Evolutionary conservation across 2,888 invertebrate species (phyloP), one percentile per base, ranked within the genome.

Genomic region (Noctuana brunneofusca): DNA sequence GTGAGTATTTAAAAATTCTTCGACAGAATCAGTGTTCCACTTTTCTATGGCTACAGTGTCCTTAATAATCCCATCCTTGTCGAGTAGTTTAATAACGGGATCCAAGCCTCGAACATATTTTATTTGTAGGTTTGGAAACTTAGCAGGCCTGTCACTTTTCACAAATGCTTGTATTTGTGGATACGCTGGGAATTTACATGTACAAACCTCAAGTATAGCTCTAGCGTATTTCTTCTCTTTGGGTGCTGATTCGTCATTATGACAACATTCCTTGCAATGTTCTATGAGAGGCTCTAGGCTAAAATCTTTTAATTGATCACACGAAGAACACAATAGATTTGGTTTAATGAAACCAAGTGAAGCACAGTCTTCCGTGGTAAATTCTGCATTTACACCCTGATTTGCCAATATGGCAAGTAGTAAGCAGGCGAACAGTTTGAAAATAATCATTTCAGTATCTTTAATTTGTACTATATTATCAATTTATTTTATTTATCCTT

Each of bases 161-260:
- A 99, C 96, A 82, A 99, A 99, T 16, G 99, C 99, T 92, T 98
- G 97, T 74, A 99, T 98, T 92, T 99, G 99, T 43, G 99, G 99
- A 93, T 97, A 99, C 6, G 97, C 96, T 64, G 98, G 97, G 92
- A 99, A 98, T 92, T 99, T 99, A 88, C 99, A 99, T 56, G 98
- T 98, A 81, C 99, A 99, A 5, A 99, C 98, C 93, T 98, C 98
- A 46, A 99, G 91, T 64, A 97, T 94, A 0, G 98, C 99, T 80
- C 95, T 96, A 0, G 98, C 96, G 83, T 97, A 99, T 64, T 95
- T 95, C 88, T 96, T 96, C 59, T 93, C 89, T 11, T 93, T 92
- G 1, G 93, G 92, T 5, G 93, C 92, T 43, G 92, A 90, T 69
- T 95, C 94, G 77, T 97, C 96, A 69, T 93, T 93, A 66, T 96